phyloP scores from a whole-genome alignment of 2,888 invertebrate genomes.

The Craniophora ligustri region DNA sequence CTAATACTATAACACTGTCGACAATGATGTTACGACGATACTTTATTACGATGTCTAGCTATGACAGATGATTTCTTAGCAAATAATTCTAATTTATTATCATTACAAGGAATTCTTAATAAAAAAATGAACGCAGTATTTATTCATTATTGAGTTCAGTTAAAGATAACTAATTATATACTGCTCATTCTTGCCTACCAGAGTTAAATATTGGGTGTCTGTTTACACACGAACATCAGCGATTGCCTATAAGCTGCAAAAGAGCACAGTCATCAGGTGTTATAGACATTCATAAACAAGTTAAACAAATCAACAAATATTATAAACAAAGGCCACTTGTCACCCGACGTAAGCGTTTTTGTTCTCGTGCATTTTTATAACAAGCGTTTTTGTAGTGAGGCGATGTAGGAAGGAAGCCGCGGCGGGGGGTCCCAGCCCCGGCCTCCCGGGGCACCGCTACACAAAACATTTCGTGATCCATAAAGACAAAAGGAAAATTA shows the following conservation, averaged over 20 bases:
- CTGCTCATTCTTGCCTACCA: constrained; percentile 31
- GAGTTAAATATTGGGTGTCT: constrained; percentile 48
- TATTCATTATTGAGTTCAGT: too few relatives aligned
- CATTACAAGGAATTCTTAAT: neutral
- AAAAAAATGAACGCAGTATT: neutral
- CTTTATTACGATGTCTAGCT: neutral
- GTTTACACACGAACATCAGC: constrained; percentile 47
- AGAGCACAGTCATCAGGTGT: constrained; percentile 79
- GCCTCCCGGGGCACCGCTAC: constrained; percentile 83
- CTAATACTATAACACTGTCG: neutral
- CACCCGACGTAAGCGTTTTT: constrained; percentile 86
- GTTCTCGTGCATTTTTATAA: constrained; percentile 85
- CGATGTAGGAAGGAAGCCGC: constrained; percentile 87
- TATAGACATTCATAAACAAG: constrained; percentile 80
- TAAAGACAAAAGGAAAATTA: constrained; percentile 88
- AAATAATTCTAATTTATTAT: neutral
- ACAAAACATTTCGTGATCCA: constrained; percentile 88
- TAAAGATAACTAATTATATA: too few relatives aligned
- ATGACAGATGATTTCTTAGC: neutral
- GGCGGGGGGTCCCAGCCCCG: constrained; percentile 78
- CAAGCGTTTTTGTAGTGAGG: constrained; percentile 84
- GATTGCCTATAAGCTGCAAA: constrained; percentile 61
- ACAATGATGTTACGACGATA: too few relatives aligned
- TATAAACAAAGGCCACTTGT: constrained; percentile 87
- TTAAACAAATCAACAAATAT: constrained; percentile 85